phyloP scores from a whole-genome alignment of 2,797 vertebrate species.

The Molothrus ater region DNA sequence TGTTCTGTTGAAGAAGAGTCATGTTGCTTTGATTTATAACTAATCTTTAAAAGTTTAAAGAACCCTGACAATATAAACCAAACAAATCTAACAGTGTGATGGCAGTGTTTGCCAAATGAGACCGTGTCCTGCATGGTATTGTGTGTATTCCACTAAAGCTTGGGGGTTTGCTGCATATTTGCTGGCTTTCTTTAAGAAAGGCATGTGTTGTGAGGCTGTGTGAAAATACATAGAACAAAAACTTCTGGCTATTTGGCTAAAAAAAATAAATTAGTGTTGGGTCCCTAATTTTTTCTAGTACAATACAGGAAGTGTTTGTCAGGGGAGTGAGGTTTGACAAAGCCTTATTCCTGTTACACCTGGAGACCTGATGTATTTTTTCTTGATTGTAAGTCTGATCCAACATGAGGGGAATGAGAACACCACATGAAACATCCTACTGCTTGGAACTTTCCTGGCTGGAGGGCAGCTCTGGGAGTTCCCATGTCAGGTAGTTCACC shows the following conservation, averaged over 20 bases:
- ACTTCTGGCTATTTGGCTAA: background rate
- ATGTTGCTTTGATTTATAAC: conserved; percentile 42
- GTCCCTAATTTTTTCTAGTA: background rate
- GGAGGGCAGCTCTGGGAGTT: background rate
- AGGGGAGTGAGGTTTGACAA: background rate
- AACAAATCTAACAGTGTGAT: background rate
- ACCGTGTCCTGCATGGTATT: background rate
- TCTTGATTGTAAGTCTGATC: conserved; percentile 28
- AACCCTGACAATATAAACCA: background rate
- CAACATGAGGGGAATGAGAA: background rate
- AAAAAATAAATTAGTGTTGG: too few relatives aligned
- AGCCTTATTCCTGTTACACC: conserved; percentile 2
- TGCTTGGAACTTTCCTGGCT: background rate
- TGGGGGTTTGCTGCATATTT: background rate
- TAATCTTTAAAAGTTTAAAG: conserved; percentile 29
- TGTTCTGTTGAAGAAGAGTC: background rate
- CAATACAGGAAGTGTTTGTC: background rate
- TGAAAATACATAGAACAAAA: background rate
- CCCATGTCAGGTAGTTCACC: background rate
- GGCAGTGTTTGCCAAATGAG: background rate
- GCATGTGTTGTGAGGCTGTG: fast-evolving
- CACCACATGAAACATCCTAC: background rate
- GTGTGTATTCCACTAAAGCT: background rate
- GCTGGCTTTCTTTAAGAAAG: background rate
- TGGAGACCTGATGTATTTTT: background rate